Base-by-base conservation (phyloP, 1,140 invertebrate genomes). In the Oreohelix idahoensis region DNA sequence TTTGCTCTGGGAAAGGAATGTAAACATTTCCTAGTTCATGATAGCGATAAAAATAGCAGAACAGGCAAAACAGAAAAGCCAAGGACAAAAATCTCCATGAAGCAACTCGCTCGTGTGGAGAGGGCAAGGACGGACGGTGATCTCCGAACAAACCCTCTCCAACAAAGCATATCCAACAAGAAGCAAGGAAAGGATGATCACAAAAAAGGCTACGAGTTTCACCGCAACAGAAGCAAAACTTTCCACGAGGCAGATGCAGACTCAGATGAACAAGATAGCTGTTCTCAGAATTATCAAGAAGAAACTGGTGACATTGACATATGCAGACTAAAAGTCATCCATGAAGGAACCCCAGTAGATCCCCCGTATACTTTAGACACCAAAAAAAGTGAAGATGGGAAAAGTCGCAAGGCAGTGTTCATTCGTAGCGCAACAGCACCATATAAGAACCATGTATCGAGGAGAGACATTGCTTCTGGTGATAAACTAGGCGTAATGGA, bases 331-430 rank as follows among this genome's bases (percentile, higher is more conserved):
- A 66, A 66, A 32, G 63, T 66, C 63, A 66, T 66, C 29, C 63
- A 66, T n/a, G 63, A 66, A 66, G 77, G 77, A 66, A 79, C 13
- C 17, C 58, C 77, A n/a, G 77, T 79, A n/a, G 77, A 79, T 45
- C 77, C 77, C 13, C 75, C 75, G 20, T n/a, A 73, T 36, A 58
- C 17, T 45, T 11, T 35, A 20, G 45, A 77, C 5, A 66, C 1
- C 2, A 66, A 32, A 66, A 58, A 77, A 36, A 32, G 32, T 13
- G 29, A 53, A 4, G 75, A 58, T 36, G 32, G 13, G 1, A 77
- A 53, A 58, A 13, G 29, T 10, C 39, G 42, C 23, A 51, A 36
- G 53, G 32, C 29, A 23, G 36, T 36, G 5, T 36, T 77, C 42
- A 53, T 36, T 32, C 75, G 75, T 5, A 77, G 75, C 29, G 75